Base-by-base conservation (phyloP, 2,888 invertebrate species). In the Clunio marinus region DNA sequence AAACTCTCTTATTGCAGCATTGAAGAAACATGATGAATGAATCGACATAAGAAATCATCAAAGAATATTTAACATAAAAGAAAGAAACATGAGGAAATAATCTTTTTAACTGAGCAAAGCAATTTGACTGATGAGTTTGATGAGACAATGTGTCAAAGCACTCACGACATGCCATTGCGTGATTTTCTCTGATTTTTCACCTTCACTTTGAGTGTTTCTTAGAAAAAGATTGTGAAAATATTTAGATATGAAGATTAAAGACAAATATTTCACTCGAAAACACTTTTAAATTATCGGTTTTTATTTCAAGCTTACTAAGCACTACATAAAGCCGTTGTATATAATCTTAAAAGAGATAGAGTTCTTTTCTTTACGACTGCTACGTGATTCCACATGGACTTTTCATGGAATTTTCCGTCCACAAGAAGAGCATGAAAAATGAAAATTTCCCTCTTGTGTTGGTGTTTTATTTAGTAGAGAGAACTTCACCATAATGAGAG, bases 301-400 rank as follows among this genome's bases (percentile, higher is more conserved):
- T 22, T 17, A 13, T 51, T 17, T 51, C 17, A 22, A 13, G 35
- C 35, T 8, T 32, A n/a, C 35, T 32, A 32, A n/a, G n/a, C n/a
- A n/a, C 15, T 10, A 22, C 20, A 51, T 7, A 17, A 3, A 51
- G 51, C 17, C 51, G 17, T n/a, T n/a, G n/a, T 8, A 57, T 25
- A 57, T 20, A 25, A 57, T 57, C 27, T 5, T 8, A 57, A 57
- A 3, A 20, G 20, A 60, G 32, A 60, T 60, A 22, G n/a, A n/a
- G n/a, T n/a, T n/a, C n/a, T n/a, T n/a, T 37, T 35, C 20, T 60
- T 60, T 60, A 60, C 35, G 60, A n/a, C 60, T 60, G 32, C 35
- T 60, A 60, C 60, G 60, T 60, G 60, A 60, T 60, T 60, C 15
- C 32, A 60, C 32, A 60, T 59, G 60, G 15, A 32, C 7, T 60